phyloP scores from a whole-genome alignment of 2,888 invertebrate genomes.

The Archaeoteleia sp. region DNA sequence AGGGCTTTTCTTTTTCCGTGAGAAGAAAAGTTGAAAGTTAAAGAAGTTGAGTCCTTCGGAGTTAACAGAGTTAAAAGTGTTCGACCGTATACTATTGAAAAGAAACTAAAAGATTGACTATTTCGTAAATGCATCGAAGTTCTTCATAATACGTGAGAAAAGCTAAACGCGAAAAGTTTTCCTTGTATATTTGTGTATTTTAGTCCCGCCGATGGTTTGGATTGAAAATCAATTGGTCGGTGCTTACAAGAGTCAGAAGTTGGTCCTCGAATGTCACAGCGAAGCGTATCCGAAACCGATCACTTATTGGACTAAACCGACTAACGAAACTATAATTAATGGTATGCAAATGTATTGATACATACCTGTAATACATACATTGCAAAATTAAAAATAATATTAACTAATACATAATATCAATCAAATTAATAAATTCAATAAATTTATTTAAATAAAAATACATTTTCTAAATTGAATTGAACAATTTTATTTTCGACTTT shows the following conservation, averaged over 20 bases:
- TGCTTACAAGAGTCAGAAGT: constrained; percentile 75
- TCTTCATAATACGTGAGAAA: constrained; percentile 33
- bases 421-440: no score
- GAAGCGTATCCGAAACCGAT: constrained; percentile 77
- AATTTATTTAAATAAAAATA: no score
- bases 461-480: no score
- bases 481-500: no score
- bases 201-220: constrained; percentile 77
- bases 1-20: constrained; percentile 41
- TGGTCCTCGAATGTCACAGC: constrained; percentile 76
- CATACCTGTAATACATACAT: not conserved
- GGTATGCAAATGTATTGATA: no score
- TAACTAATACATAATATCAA: no score
- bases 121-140: constrained; percentile 28
- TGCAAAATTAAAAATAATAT: constrained; percentile 4
- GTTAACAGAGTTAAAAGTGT: constrained; percentile 49
- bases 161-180: constrained; percentile 23
- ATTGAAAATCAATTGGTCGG: constrained; percentile 77
- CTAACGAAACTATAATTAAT: constrained; percentile 57
- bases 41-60: constrained; percentile 38
- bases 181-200: constrained; percentile 26
- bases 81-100: constrained; percentile 43
- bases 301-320: constrained; percentile 76
- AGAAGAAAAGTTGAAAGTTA: constrained; percentile 41
- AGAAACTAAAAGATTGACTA: constrained; percentile 43